Evolutionary conservation across 37 sponge, comb jelly and placozoan species (phyloP), one percentile per base, ranked within the genome.

Genomic region (Petrosia ficiformis): DNA sequence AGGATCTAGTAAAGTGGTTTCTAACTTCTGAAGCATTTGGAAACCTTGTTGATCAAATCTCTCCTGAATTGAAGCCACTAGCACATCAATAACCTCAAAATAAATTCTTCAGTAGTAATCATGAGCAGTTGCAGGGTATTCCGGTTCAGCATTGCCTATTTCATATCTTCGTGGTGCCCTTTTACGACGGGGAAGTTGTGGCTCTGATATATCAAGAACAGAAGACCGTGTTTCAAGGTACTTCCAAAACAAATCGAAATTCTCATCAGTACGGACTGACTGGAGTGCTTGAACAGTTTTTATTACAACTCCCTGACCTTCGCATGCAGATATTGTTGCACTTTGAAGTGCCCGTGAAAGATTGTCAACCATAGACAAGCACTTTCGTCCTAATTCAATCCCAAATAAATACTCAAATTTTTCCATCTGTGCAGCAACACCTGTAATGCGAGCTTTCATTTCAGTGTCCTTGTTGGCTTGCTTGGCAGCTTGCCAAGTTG

Each of bases 1-100:
- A 57, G 4, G 25, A 37, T 25, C 35, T 28, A 6, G 25, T 44
- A 74, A 25, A 28, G 36, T n/a, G 2, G 2, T 64, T 58, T 82
- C 84, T 68, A 77, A 70, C 39, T 84, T 36, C 24, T 70, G 39
- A 39, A 73, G 69, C 56, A 80, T 42, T 68, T 79, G 48, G 36
- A 72, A 80, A 30, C 86, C 74, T 39, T 70, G 56, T 60, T 78
- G 80, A 26, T 48, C 74, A 81, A 81, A 81, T 33, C 67, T 48
- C 5, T 39, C 21, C 31, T 33, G 5, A 32, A 79, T 79, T n/a
- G 71, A 38, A 35, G 63, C 57, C 36, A 84, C 31, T 14, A 72
- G 22, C 22, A 36, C 57, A 36, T 80, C 81, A 24, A 72, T 57
- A 4, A 64, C 84, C 31, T 84, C 84, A 60, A 42, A 77, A 34